Percentiles rank a stretch among this genome's conserved stretches.
Conservation (phyloP, 2,888 invertebrate genomes). For the Deilephila elpenor region DNA sequence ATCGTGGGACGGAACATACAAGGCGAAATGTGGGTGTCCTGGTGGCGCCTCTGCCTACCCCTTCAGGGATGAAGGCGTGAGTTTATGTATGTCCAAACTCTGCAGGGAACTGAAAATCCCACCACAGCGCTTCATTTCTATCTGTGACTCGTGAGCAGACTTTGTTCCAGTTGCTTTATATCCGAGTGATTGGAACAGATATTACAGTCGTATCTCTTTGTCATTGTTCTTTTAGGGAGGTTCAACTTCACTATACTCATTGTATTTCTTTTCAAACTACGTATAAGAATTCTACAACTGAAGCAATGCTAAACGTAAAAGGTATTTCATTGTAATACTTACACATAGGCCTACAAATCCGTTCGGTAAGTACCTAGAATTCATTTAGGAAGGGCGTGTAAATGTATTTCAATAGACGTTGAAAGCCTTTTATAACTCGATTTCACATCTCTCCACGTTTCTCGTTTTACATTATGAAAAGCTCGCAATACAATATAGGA, state of each 20-base stretch:
- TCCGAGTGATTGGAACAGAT: not conserved
- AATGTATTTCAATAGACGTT: slow-evolving; percentile 40
- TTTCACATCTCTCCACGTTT: slow-evolving; percentile 40
- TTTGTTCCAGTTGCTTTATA: not conserved
- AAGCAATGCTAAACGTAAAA: not conserved
- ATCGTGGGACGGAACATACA: no score
- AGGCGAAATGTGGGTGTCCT: no score
- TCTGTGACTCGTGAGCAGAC: not conserved
- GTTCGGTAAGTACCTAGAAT: slow-evolving; percentile 17
- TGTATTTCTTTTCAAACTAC: not conserved
- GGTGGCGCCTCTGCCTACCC: no score
- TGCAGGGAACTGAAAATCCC: not conserved
- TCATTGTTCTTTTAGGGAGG: not conserved
- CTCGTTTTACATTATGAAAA: slow-evolving; percentile 46
- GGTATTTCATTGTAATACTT: not conserved
- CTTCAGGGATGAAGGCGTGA: no score
- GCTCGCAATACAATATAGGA: slow-evolving; percentile 46
- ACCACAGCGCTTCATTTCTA: not conserved
- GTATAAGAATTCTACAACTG: not conserved
- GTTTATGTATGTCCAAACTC: not conserved
- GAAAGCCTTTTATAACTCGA: slow-evolving; percentile 48
- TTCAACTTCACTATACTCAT: not conserved
- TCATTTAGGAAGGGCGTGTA: slow-evolving; percentile 41
- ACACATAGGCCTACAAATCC: not conserved
- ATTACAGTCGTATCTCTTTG: not conserved